Evolutionary conservation across 2,888 invertebrate genomes (phyloP).

Genomic region (Sinohyriopsis cumingii): DNA sequence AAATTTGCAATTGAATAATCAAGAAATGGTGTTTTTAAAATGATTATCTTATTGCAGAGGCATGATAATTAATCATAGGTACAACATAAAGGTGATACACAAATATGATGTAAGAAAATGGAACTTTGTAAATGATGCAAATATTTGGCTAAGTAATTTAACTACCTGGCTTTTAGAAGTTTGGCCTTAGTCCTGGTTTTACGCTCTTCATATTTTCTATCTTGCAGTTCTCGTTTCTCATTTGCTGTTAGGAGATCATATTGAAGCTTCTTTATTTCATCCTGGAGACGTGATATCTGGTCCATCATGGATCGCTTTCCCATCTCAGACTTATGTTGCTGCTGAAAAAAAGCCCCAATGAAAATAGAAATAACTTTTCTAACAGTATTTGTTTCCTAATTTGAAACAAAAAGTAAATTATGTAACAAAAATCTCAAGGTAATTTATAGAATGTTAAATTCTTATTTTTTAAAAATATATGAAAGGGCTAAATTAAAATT

Average conservation of each 20-base stretch:
- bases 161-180: constrained; percentile 60
- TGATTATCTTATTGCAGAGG: too few relatives aligned
- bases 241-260: constrained; percentile 57
- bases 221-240: constrained; percentile 57
- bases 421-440: background rate
- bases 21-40: too few relatives aligned
- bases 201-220: constrained; percentile 59
- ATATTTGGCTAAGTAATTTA: background rate
- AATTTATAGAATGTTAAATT: too few relatives aligned
- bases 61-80: too few relatives aligned
- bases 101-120: too few relatives aligned
- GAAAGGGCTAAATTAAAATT: too few relatives aligned
- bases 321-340: constrained; percentile 55
- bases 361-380: background rate
- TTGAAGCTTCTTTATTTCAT: constrained; percentile 61
- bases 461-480: too few relatives aligned
- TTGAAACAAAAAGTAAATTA: constrained; percentile 1
- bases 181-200: constrained; percentile 63
- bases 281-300: constrained; percentile 56
- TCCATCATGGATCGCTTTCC: constrained; percentile 59
- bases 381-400: background rate
- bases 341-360: constrained; percentile 24
- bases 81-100: too few relatives aligned
- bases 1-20: too few relatives aligned
- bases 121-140: too few relatives aligned